Evolutionary conservation across 2,797 vertebrate genomes (phyloP).

Genomic region (Uromys caudimaculatus): DNA sequence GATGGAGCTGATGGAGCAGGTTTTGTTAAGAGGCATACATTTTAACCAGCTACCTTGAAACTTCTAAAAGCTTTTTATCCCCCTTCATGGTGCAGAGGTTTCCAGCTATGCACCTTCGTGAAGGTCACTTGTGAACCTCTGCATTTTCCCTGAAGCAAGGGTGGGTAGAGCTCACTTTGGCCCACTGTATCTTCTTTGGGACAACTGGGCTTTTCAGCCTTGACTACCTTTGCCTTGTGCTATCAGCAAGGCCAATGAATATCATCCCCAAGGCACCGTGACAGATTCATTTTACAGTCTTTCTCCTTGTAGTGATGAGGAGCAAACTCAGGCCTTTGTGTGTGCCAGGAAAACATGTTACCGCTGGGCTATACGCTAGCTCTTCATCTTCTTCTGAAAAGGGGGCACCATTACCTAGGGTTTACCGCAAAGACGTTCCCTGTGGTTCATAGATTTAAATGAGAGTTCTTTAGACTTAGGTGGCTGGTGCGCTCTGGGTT

Average conservation of each 20-base stretch:
- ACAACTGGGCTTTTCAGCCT: not conserved
- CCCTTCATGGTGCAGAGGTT: not conserved
- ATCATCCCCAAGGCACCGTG: too few species aligned
- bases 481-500: not conserved
- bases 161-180: not conserved
- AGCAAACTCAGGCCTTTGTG: not conserved
- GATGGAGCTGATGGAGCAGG: not conserved
- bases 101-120: not conserved
- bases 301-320: not conserved
- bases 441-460: not conserved
- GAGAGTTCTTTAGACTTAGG: not conserved
- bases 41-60: not conserved
- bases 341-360: too few species aligned
- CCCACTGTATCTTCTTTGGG: not conserved
- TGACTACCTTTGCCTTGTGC: not conserved
- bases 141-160: not conserved
- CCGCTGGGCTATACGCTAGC: not conserved
- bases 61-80: not conserved
- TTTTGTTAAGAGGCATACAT: constrained; percentile 27
- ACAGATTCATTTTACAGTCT: not conserved
- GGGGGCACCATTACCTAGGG: not conserved
- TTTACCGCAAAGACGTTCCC: not conserved
- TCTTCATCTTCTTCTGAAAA: not conserved
- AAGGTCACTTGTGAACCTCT: not conserved
- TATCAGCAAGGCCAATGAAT: not conserved